Conservation (phyloP, 2,113 vertebrate genomes). For the Numida meleagris region DNA sequence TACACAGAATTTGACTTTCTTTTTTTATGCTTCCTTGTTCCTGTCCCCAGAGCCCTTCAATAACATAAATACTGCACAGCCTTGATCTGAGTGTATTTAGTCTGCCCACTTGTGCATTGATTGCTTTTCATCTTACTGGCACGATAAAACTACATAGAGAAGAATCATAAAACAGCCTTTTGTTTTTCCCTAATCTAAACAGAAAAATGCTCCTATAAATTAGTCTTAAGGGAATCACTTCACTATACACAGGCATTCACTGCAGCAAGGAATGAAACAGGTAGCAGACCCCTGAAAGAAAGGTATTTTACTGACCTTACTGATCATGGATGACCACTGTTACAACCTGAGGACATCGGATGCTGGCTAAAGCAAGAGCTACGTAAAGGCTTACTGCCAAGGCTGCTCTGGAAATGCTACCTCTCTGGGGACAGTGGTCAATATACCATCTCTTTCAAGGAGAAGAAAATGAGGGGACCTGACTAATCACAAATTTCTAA, state of each 20-base stretch:
- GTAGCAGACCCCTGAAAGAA: not conserved
- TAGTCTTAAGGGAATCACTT: not conserved
- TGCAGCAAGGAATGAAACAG: not conserved
- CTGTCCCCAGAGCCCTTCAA: not conserved
- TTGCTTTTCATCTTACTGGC: slow-evolving; percentile 22
- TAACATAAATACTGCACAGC: not conserved
- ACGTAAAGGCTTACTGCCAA: not conserved
- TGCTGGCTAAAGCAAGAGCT: not conserved
- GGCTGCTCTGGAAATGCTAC: not conserved
- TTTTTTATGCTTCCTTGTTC: slow-evolving; percentile 22
- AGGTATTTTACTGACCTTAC: not conserved
- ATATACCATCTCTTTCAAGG: not conserved
- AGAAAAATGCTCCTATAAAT: not conserved
- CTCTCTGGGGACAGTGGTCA: not conserved
- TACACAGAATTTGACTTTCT: not conserved
- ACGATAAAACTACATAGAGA: not conserved
- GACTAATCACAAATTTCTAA: not conserved
- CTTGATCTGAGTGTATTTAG: not conserved
- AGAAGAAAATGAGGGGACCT: not conserved
- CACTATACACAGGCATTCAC: not conserved
- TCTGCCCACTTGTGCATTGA: not conserved
- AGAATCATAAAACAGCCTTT: slow-evolving; percentile 1
- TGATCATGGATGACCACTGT: not conserved
- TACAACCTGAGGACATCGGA: not conserved
- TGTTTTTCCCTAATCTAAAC: not conserved